Conservation (phyloP, 2,888 invertebrate species). For the Anoncus sp. region DNA sequence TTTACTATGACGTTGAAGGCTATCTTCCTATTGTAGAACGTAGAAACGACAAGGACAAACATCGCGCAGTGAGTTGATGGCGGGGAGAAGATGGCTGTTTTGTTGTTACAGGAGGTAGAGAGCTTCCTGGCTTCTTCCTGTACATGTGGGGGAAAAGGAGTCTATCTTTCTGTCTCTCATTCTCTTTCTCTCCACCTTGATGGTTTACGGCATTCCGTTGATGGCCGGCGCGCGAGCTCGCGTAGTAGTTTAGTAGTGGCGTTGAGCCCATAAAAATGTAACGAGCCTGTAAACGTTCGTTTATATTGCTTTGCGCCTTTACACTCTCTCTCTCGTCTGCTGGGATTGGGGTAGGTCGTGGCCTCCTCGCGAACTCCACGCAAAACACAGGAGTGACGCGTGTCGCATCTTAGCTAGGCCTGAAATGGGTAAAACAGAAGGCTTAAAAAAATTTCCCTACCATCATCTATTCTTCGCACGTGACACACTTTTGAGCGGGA, state of each 20-base stretch:
- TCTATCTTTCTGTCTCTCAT: slow-evolving; percentile 32
- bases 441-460: background rate
- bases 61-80: slow-evolving; percentile 46
- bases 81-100: slow-evolving; percentile 64
- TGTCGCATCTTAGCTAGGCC: slow-evolving; percentile 63
- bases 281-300: slow-evolving; percentile 83
- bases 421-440: slow-evolving; percentile 10
- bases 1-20: slow-evolving; percentile 59
- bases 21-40: slow-evolving; percentile 66
- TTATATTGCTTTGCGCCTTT: slow-evolving; percentile 82
- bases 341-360: slow-evolving; percentile 81
- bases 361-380: slow-evolving; percentile 69
- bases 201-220: slow-evolving; percentile 82
- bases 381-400: slow-evolving; percentile 63
- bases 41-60: slow-evolving; percentile 61
- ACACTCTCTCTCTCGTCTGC: slow-evolving; percentile 67
- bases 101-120: slow-evolving; percentile 46
- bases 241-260: slow-evolving; percentile 79
- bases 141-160: slow-evolving; percentile 51
- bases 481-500: background rate
- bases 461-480: background rate
- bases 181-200: slow-evolving; percentile 64
- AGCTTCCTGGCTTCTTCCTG: slow-evolving; percentile 51
- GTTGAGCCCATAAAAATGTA: slow-evolving; percentile 83
- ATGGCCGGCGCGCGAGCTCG: slow-evolving; percentile 73